Percentiles rank a stretch among this genome's conserved stretches.
Conservation (phyloP, 2,113 vertebrate genomes). For the Xiphorhynchus elegans region DNA sequence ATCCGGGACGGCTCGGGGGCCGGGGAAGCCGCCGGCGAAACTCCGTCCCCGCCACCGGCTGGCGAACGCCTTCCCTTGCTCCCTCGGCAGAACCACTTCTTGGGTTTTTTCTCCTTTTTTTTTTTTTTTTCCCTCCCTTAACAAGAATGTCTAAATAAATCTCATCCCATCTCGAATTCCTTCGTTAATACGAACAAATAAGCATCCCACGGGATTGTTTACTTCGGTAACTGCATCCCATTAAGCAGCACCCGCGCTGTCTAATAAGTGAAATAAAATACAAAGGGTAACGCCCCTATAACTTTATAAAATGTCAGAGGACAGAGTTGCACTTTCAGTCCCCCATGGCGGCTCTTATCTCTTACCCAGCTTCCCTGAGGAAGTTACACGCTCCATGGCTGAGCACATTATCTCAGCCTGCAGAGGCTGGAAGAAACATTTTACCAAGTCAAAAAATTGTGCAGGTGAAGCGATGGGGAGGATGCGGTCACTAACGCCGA, state of each 20-base stretch:
- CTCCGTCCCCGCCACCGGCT: too few species aligned
- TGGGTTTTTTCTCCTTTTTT: too few species aligned
- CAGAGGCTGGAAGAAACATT: not conserved
- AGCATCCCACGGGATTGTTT: constrained; percentile 25
- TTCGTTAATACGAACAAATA: not conserved
- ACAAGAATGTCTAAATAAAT: not conserved
- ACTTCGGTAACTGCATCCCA: not conserved
- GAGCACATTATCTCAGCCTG: not conserved
- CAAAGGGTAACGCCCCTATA: not conserved
- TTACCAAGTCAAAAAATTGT: not conserved
- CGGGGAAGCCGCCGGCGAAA: too few species aligned
- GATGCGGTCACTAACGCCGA: rapidly evolving
- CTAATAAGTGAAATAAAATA: not conserved
- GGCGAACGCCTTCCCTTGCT: not conserved
- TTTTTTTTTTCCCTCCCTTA: too few species aligned
- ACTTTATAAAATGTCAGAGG: constrained; percentile 31
- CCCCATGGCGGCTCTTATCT: not conserved
- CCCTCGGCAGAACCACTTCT: not conserved
- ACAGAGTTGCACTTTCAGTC: not conserved
- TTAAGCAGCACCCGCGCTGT: not conserved
- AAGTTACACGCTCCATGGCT: not conserved
- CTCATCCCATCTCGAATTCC: not conserved
- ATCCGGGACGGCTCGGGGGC: too few species aligned
- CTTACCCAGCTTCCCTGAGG: not conserved
- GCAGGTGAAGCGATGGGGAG: not conserved